These are phyloP conservation scores for Galerucella pusilla DNA, from an alignment of 2,888 invertebrate genomes.

Conservation along the genomic window DNA sequence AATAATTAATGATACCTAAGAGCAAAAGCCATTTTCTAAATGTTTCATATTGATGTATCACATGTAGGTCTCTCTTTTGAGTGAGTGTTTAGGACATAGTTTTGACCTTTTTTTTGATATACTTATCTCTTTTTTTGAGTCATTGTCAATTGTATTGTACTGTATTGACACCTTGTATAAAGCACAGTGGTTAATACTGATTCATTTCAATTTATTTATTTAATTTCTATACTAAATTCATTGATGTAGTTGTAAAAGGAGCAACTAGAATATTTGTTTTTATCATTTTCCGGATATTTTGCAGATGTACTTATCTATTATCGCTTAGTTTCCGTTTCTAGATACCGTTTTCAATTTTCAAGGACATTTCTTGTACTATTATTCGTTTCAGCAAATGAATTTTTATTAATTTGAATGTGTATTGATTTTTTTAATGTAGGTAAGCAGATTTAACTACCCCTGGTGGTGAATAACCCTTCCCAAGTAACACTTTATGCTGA, in stretches of 20 bases:
- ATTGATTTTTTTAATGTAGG: neutral
- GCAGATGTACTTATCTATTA: constrained; percentile 52
- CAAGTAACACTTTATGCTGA: no score
- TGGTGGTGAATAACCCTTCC: neutral
- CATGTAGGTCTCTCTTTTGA: no score
- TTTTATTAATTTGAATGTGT: neutral
- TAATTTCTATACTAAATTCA: neutral
- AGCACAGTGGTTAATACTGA: no score
- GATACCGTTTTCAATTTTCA: constrained; percentile 32
- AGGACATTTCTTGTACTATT: constrained; percentile 23
- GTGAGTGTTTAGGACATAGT: no score
- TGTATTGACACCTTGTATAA: no score
- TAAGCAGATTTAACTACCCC: neutral
- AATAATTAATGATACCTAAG: no score
- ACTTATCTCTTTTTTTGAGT: no score
- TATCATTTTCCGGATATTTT: constrained; percentile 55
- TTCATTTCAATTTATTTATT: no score
- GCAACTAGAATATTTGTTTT: constrained; percentile 34
- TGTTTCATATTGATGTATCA: no score
- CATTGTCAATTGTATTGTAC: no score
- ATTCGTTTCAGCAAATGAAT: neutral
- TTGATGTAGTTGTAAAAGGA: constrained; percentile 13
- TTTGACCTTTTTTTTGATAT: no score
- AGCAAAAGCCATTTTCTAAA: no score
- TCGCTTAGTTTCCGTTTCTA: constrained; percentile 39